Base-by-base conservation (phyloP, 2,888 invertebrate species). In the Synergus japonicus region DNA sequence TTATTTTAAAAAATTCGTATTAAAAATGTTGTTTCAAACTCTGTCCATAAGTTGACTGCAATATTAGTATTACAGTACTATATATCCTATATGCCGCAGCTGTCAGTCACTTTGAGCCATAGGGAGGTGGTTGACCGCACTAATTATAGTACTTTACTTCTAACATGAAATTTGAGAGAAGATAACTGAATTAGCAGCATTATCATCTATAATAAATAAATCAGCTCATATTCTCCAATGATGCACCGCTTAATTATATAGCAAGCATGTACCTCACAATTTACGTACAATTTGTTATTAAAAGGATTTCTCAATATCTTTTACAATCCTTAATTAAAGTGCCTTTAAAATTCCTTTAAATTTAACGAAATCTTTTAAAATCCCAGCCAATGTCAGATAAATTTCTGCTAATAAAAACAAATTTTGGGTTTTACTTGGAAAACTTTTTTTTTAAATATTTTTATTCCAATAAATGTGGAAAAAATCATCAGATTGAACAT, bases 81-180 rank as follows among this genome's bases (percentile, higher is more conserved):
- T 37, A 37, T 13, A 65, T 41, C n/a, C 37, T 49, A 49, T 73
- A 54, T 22, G 22, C 46, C 15, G 29, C 69, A 69, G 29, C 54
- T 73, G 73, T 54, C 73, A 54, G 49, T 73, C 73, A 73, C 73
- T 73, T 73, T 73, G n/a, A 37, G 54, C 37, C 18, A n/a, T 54
- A 46, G 66, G 77, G 41, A 41, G 66, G 54, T 58, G 65, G 66
- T 58, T 78, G 78, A 78, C 78, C 78, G 78, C 78, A 78, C 78
- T 78, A 78, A 78, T 78, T 78, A 78, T 78, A 78, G 64, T 73
- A 73, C 73, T 49, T 22, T 22, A 29, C 49, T 54, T 54, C 73
- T 73, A 37, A 73, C 73, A 54, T 73, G 73, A 73, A 73, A 73
- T 73, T 73, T 73, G 54, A 73, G 73, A 37, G 73, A 73, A 49